Evolutionary conservation across 2,888 invertebrate genomes (phyloP), one percentile per base, ranked within the genome.

Genomic region (Maniola hyperantus): DNA sequence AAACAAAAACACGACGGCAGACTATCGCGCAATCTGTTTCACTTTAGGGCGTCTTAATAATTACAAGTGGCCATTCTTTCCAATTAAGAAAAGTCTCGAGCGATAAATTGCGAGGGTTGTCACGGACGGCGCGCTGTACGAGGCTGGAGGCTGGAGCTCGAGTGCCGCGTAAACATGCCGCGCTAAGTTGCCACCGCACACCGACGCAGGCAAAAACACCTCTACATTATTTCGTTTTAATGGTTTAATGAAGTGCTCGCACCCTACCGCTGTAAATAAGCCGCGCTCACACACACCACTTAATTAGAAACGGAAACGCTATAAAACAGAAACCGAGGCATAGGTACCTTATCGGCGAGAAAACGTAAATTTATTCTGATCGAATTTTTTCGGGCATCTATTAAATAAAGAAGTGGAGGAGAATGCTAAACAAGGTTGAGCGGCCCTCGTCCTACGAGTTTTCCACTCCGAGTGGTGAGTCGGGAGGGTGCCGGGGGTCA

Each of bases 41-140:
- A 90, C 90, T 91, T 91, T 89, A 89, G 88, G 88, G 88, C 88
- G 90, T 88, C 90, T 91, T 91, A 91, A 91, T 91, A 91, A 92
- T 91, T 91, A 90, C 91, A 91, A 91, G 91, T 92, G 90, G 90
- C 91, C 90, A 90, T 92, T 91, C 88, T 89, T 91, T 91, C 90
- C 91, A 91, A 92, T 92, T 92, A 92, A 91, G 91, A 90, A 89
- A 89, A 90, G 89, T 90, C 91, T 88, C 85, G 80, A 82, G 88
- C 89, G 85, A 91, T 92, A 92, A 92, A 92, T 90, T 88, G 88
- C 80, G 84, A 88, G 90, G 88, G 90, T 83, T 87, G 90, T 87
- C 88, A 85, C 84, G 80, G 26, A 48, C 68, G 65, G 39, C 59
- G 79, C 71, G 78, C 80, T 36, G 18, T 26, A 13, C 55, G 55